Evolutionary conservation across 1,140 invertebrate species (phyloP).

Genomic region (Drosophila serrata): DNA sequence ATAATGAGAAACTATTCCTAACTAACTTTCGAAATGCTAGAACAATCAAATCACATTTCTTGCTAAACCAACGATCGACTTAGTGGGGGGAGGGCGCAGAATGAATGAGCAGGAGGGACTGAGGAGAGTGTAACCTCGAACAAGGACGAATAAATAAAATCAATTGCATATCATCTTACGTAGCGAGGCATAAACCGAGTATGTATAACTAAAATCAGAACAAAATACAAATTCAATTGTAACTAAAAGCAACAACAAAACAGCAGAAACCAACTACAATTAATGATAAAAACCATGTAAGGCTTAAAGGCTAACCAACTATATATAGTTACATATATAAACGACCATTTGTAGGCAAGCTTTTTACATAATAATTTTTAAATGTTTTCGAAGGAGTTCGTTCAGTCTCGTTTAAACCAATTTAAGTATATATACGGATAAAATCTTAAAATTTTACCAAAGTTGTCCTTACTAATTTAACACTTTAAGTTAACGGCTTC

Average conservation of each 20-base stretch:
- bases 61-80: slow-evolving; percentile 68
- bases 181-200: slow-evolving; percentile 52
- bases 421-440: slow-evolving; percentile 57
- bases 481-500: slow-evolving; percentile 63
- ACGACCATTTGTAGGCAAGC: slow-evolving; percentile 40
- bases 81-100: slow-evolving; percentile 29
- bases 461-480: slow-evolving; percentile 84
- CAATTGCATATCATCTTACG: slow-evolving; percentile 82
- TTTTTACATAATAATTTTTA: slow-evolving; percentile 41
- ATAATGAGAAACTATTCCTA: slow-evolving; percentile 63
- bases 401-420: slow-evolving; percentile 50
- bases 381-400: slow-evolving; percentile 39
- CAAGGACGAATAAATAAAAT: slow-evolving; percentile 67
- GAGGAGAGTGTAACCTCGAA: slow-evolving; percentile 20
- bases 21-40: slow-evolving; percentile 78
- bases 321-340: slow-evolving; percentile 41
- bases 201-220: slow-evolving; percentile 36
- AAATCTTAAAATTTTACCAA: slow-evolving; percentile 77
- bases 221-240: slow-evolving; percentile 52
- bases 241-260: slow-evolving; percentile 56
- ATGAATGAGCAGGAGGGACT: slow-evolving; percentile 12
- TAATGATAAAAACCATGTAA: slow-evolving; percentile 62
- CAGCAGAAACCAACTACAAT: slow-evolving; percentile 61
- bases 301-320: slow-evolving; percentile 50
- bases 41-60: slow-evolving; percentile 80